Evolutionary conservation across 2,888 invertebrate species (phyloP).

Genomic region (Orthosia cruda): DNA sequence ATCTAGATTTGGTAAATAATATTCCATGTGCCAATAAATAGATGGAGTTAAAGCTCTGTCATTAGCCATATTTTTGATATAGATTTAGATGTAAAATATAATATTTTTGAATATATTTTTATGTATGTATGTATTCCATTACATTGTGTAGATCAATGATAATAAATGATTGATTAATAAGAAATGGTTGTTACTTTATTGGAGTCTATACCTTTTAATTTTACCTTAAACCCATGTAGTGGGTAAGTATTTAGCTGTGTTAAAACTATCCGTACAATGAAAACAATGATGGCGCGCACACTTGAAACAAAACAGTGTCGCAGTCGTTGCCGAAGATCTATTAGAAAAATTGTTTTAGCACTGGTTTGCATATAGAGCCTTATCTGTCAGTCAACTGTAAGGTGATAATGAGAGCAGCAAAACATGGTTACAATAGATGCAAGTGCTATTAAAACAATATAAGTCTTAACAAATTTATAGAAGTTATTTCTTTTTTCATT

Average conservation of each 20-base stretch:
- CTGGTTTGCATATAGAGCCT: not conserved
- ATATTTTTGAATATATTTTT: conserved; percentile 81
- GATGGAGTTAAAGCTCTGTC: conserved; percentile 80
- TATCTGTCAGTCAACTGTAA: not conserved
- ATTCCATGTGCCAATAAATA: conserved; percentile 89
- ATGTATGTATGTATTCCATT: conserved; percentile 87
- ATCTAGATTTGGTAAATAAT: conserved; percentile 76
- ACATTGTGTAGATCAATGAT: conserved; percentile 86
- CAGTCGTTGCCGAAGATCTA: not conserved
- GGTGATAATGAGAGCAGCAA: not conserved
- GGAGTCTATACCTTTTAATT: not conserved
- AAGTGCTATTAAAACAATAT: not conserved
- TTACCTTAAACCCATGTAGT: not conserved
- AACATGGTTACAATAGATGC: not conserved
- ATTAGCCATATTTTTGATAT: conserved; percentile 90
- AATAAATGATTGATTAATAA: conserved; percentile 89
- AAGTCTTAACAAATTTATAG: not conserved
- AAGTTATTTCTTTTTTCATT: not conserved
- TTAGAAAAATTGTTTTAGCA: not conserved
- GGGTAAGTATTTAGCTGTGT: too few relatives aligned
- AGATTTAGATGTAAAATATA: conserved; percentile 86
- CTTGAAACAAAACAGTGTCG: not conserved
- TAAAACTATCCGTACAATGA: not conserved
- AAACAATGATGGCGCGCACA: too few relatives aligned
- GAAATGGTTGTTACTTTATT: conserved; percentile 68